phyloP scores from a whole-genome alignment of 2,888 invertebrate genomes.

The Homarus gammarus region DNA sequence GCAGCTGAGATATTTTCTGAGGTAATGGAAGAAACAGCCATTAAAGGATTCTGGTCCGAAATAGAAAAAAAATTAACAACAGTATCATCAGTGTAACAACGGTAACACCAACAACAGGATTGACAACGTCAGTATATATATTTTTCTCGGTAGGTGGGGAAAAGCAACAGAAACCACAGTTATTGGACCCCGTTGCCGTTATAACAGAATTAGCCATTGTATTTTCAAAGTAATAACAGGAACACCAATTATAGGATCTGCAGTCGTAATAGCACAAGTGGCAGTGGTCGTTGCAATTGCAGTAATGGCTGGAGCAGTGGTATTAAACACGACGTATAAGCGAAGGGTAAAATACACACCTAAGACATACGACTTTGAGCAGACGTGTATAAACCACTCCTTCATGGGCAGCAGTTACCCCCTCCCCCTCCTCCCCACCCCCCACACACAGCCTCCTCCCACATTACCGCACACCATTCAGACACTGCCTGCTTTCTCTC shows the following conservation, averaged over 20 bases:
- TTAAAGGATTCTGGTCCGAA: no score
- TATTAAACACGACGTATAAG: conserved; percentile 23
- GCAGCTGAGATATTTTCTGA: no score
- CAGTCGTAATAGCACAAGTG: conserved; percentile 9
- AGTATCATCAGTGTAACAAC: no score
- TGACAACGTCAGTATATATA: no score
- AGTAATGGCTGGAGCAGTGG: conserved; percentile 9
- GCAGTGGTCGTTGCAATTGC: neutral
- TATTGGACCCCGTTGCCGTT: neutral
- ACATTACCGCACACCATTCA: neutral
- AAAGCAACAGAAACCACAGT: neutral
- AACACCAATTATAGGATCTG: neutral
- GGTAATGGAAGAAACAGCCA: no score
- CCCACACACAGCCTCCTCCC: neutral
- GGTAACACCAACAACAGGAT: no score
- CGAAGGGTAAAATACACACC: neutral
- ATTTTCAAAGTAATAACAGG: neutral
- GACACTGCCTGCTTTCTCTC: neutral
- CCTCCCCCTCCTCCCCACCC: no score
- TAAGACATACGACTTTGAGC: neutral
- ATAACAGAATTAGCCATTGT: neutral
- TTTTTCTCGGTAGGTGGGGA: no score
- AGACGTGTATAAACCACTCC: neutral
- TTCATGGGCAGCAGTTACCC: no score
- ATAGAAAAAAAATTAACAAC: no score